Evolutionary conservation across 2,888 invertebrate genomes (phyloP).

Genomic region (Seira ritae): DNA sequence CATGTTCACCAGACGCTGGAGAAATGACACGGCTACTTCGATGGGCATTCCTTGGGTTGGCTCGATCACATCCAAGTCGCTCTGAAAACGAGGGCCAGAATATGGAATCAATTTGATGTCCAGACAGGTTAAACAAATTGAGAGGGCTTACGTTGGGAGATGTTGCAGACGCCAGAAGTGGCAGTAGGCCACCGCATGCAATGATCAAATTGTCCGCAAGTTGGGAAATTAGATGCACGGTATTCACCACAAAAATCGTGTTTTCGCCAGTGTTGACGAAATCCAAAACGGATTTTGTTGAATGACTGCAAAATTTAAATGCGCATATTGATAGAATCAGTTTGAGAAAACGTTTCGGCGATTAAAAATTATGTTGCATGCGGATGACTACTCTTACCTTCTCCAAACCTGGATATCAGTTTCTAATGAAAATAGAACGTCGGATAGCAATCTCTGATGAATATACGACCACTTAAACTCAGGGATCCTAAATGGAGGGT

Average conservation of each 20-base stretch:
- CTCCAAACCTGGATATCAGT: constrained; percentile 96
- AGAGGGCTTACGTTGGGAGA: constrained; percentile 90
- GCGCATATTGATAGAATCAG: no score
- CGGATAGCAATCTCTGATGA: constrained; percentile 96
- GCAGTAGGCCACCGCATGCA: constrained; percentile 97
- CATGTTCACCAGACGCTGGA: constrained; percentile 98
- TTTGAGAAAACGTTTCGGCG: no score
- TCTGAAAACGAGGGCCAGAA: constrained; percentile 80
- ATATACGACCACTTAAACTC: constrained; percentile 99
- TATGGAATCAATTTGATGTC: background rate
- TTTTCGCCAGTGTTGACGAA: constrained; percentile 99
- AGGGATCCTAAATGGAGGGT: constrained; percentile 98
- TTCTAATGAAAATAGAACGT: constrained; percentile 96
- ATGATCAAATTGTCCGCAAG: constrained; percentile 99
- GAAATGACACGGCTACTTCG: constrained; percentile 97
- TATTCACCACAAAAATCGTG: constrained; percentile 99
- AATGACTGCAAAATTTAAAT: constrained; percentile 82
- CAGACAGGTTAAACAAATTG: background rate
- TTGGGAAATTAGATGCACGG: constrained; percentile 99
- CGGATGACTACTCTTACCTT: constrained; percentile 77
- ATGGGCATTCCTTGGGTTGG: constrained; percentile 99
- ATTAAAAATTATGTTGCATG: no score
- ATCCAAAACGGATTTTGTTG: constrained; percentile 97
- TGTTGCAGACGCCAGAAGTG: constrained; percentile 97
- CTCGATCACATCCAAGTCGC: constrained; percentile 98